These are phyloP conservation scores for Drosophila eugracilis DNA, from an alignment of 1,140 invertebrate species.

Conservation along the genomic window DNA sequence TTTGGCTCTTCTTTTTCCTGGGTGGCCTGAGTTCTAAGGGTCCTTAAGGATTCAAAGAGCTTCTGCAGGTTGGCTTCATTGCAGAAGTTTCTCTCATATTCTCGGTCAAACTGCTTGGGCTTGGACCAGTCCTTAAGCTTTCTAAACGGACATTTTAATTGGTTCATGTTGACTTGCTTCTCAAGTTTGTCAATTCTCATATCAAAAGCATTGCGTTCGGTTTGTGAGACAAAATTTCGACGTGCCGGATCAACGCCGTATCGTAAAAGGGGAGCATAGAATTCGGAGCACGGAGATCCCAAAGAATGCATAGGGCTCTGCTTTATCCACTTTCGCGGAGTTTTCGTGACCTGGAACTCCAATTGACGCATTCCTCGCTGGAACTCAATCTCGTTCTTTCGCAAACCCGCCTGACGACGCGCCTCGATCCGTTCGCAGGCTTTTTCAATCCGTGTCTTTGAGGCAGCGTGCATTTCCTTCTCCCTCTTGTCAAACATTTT, in stretches of 20 bases:
- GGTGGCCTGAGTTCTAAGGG: constrained; percentile 30
- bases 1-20: constrained; percentile 50
- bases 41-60: constrained; percentile 64
- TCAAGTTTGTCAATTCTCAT: constrained; percentile 77
- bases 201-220: constrained; percentile 63
- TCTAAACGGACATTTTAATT: constrained; percentile 67
- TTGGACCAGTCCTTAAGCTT: constrained; percentile 76
- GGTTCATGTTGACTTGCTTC: constrained; percentile 47
- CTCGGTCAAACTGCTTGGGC: constrained; percentile 65
- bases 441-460: constrained; percentile 83
- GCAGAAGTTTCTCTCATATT: constrained; percentile 79
- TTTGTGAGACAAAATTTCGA: constrained; percentile 72
- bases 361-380: constrained; percentile 77
- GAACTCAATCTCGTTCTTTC: constrained; percentile 80
- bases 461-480: constrained; percentile 76
- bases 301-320: constrained; percentile 85
- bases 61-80: constrained; percentile 69
- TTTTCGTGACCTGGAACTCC: constrained; percentile 42
- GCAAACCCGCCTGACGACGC: constrained; percentile 80
- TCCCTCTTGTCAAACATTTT: constrained; percentile 84
- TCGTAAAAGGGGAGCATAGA: constrained; percentile 86
- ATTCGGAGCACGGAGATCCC: constrained; percentile 85
- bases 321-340: constrained; percentile 60
- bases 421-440: constrained; percentile 78
- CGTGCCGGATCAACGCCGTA: constrained; percentile 86